These are phyloP conservation scores for Drosophila macrospina DNA, from an alignment of 2,888 invertebrate species.

Conservation along the genomic window DNA sequence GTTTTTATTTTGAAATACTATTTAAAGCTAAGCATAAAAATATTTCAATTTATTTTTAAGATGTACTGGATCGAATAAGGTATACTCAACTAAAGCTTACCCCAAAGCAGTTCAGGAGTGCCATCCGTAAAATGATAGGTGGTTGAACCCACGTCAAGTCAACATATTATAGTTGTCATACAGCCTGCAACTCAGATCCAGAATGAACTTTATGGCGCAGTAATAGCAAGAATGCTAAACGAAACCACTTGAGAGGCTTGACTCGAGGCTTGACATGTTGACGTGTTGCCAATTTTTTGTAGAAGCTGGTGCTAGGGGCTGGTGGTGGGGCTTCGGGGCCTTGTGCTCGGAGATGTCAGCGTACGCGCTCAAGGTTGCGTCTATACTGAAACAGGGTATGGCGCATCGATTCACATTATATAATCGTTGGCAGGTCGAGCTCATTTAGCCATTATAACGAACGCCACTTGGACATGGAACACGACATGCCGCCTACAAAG, in stretches of 20 bases:
- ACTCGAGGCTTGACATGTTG: constrained; percentile 47
- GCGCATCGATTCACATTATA: constrained; percentile 73
- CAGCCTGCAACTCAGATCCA: constrained; percentile 42
- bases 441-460: constrained; percentile 59
- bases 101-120: too few species aligned
- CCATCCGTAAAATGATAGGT: too few species aligned
- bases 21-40: too few species aligned
- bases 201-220: constrained; percentile 68
- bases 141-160: too few species aligned
- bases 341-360: constrained; percentile 75
- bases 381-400: constrained; percentile 41
- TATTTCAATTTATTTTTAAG: too few species aligned
- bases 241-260: constrained; percentile 38
- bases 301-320: constrained; percentile 16
- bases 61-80: too few species aligned
- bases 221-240: constrained; percentile 76
- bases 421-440: constrained; percentile 62
- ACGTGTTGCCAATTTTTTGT: constrained; percentile 30
- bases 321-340: too few species aligned
- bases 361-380: constrained; percentile 72
- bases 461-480: constrained; percentile 26
- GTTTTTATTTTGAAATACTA: constrained; percentile 28
- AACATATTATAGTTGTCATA: too few species aligned
- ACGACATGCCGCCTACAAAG: constrained; percentile 46
- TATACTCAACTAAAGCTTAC: too few species aligned